Percentiles rank a stretch among this genome's conserved stretches.
These are phyloP conservation scores for Hapalemur alaotrensis DNA, from an alignment of 2,797 vertebrate genomes.

Conservation along the genomic window DNA sequence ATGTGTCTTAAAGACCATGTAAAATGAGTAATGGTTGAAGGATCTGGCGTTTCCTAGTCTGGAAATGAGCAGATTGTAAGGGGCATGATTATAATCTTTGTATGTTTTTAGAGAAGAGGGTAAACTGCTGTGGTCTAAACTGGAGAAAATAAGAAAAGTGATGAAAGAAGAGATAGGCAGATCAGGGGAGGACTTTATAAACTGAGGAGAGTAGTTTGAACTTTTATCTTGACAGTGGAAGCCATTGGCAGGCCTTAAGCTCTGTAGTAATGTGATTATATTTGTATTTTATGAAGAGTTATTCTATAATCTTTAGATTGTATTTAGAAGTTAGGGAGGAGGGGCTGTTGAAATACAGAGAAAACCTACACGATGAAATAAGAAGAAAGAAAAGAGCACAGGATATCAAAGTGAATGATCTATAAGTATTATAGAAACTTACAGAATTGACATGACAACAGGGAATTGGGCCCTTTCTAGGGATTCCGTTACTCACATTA, in stretches of 20 bases:
- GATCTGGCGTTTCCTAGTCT: neutral
- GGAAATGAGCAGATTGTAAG: neutral
- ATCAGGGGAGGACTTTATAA: neutral
- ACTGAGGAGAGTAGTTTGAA: neutral
- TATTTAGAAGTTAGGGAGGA: neutral
- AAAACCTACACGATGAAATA: constrained; percentile 26
- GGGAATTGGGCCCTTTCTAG: neutral
- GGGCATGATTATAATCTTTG: neutral
- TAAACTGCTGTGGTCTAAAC: neutral
- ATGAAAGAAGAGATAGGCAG: neutral
- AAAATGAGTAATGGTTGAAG: neutral
- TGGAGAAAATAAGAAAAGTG: neutral
- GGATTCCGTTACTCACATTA: neutral
- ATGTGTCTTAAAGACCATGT: neutral
- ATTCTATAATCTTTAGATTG: neutral
- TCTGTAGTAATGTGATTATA: neutral
- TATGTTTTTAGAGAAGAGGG: neutral
- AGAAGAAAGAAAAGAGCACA: neutral
- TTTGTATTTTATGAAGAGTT: constrained; percentile 10
- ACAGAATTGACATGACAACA: neutral
- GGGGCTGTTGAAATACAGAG: neutral
- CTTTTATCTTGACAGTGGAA: neutral
- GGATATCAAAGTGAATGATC: neutral
- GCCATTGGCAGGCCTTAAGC: neutral
- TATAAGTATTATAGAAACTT: neutral